A percentile compares a stretch with the other conserved stretches of the same genome.
Conservation (phyloP, 2,113 vertebrate genomes). For the Triplophysa tibetana region DNA sequence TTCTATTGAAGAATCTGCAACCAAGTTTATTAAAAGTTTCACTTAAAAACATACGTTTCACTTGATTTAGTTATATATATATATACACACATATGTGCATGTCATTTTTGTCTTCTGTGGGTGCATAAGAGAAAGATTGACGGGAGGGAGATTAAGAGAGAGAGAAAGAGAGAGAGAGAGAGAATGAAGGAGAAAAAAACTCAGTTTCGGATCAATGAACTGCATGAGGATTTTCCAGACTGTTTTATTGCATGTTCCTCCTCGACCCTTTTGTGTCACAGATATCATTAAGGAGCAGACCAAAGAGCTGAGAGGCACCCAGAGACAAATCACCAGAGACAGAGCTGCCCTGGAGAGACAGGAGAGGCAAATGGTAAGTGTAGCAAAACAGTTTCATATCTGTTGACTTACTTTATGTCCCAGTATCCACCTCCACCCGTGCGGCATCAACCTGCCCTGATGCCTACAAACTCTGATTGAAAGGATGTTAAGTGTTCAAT, state of each 20-base stretch:
- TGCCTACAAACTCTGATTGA: slow-evolving; percentile 51
- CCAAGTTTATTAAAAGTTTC: not conserved
- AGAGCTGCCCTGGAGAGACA: slow-evolving; percentile 91
- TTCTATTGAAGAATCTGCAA: too few species aligned
- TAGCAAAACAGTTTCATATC: slow-evolving; percentile 25
- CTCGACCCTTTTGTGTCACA: slow-evolving; percentile 67
- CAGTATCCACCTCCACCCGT: not conserved
- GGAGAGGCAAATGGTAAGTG: slow-evolving; percentile 95
- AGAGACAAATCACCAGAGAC: slow-evolving; percentile 94
- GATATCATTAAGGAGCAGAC: slow-evolving; percentile 96
- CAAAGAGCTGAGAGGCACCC: slow-evolving; percentile 91
- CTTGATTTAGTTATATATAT: not conserved
- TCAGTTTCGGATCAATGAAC: slow-evolving; percentile 43
- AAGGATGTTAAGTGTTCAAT: not conserved
- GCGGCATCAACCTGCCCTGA: not conserved
- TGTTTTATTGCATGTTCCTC: slow-evolving; percentile 40
- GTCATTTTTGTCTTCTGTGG: not conserved
- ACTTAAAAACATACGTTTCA: too few species aligned
- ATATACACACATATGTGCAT: not conserved
- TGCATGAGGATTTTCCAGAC: slow-evolving; percentile 34
- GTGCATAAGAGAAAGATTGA: not conserved
- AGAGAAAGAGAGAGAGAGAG: not conserved
- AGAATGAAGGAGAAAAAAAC: not conserved
- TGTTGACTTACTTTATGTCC: slow-evolving; percentile 16
- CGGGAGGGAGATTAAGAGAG: not conserved